Conservation (phyloP, 2,113 vertebrate genomes). For the Callaeas wilsoni region DNA sequence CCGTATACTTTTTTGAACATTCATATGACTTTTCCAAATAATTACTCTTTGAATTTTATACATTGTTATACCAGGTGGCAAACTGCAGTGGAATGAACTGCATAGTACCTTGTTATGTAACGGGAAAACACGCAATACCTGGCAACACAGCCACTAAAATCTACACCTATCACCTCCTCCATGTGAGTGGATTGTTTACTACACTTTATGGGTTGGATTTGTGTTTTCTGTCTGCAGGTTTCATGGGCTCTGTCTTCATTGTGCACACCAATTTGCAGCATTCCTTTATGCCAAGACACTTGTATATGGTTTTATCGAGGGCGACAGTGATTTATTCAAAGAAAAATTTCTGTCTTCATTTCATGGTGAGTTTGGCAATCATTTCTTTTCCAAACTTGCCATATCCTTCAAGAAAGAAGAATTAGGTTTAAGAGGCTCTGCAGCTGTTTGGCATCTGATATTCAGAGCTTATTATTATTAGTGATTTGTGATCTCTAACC, state of each 20-base stretch:
- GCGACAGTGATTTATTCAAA: conserved; percentile 31
- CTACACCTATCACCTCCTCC: not conserved
- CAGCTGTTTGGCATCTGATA: conserved; percentile 65
- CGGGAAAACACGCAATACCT: not conserved
- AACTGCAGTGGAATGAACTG: conserved; percentile 30
- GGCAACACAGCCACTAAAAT: not conserved
- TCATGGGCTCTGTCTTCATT: not conserved
- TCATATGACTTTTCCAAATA: conserved; percentile 46
- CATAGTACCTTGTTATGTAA: not conserved
- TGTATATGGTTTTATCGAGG: not conserved
- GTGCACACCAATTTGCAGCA: not conserved
- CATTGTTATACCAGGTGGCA: conserved; percentile 51
- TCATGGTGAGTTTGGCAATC: conserved; percentile 28
- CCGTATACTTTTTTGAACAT: conserved; percentile 3
- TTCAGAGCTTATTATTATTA: conserved; percentile 58
- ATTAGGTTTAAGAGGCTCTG: conserved; percentile 49
- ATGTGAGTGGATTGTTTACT: not conserved
- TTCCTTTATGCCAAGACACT: not conserved
- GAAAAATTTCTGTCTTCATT: conserved; percentile 20
- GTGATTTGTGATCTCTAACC: conserved; percentile 43
- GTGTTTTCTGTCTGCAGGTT: not conserved
- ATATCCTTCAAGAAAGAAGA: conserved; percentile 16
- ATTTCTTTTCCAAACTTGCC: not conserved
- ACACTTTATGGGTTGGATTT: not conserved
- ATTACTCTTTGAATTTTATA: conserved; percentile 26